A percentile compares a stretch with the other conserved stretches of the same genome.
These are phyloP conservation scores for Pelobates fuscus DNA, from an alignment of 2,113 vertebrate genomes.

Conservation along the genomic window DNA sequence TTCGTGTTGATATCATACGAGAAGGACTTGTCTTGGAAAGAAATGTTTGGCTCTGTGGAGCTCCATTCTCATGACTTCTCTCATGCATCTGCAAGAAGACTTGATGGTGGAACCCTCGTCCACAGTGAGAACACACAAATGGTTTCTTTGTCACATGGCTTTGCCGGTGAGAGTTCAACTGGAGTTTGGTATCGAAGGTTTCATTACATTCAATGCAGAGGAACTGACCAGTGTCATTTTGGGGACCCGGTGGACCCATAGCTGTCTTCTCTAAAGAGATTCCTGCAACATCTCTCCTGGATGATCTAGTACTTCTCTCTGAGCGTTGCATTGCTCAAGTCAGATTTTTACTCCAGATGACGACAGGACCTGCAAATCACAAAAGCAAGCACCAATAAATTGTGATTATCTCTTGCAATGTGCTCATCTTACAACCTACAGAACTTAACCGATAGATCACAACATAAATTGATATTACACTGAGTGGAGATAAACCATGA, in stretches of 20 bases:
- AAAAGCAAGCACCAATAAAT: too few species aligned
- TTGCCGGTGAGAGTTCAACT: slow-evolving; percentile 32
- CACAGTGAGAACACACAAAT: slow-evolving; percentile 26
- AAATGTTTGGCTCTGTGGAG: not conserved
- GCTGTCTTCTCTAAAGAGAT: not conserved
- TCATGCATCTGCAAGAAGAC: slow-evolving; percentile 43
- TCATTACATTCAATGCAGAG: slow-evolving; percentile 38
- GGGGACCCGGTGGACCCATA: not conserved
- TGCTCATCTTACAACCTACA: too few species aligned
- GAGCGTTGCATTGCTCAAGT: not conserved
- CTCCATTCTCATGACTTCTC: slow-evolving; percentile 24
- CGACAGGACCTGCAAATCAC: too few species aligned
- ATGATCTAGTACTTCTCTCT: slow-evolving; percentile 10
- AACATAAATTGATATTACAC: too few species aligned
- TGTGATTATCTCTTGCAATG: too few species aligned
- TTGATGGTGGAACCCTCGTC: slow-evolving; percentile 39
- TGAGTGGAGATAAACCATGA: too few species aligned
- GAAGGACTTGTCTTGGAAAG: not conserved
- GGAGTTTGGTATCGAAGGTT: slow-evolving; percentile 22
- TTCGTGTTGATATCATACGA: slow-evolving; percentile 18
- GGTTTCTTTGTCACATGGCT: slow-evolving; percentile 29
- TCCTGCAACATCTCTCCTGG: not conserved
- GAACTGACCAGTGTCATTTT: not conserved
- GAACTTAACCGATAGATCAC: too few species aligned
- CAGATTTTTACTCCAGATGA: not conserved